Evolutionary conservation across 2,888 invertebrate genomes (phyloP), one percentile per base, ranked within the genome.

Genomic region (Acleris laterana): DNA sequence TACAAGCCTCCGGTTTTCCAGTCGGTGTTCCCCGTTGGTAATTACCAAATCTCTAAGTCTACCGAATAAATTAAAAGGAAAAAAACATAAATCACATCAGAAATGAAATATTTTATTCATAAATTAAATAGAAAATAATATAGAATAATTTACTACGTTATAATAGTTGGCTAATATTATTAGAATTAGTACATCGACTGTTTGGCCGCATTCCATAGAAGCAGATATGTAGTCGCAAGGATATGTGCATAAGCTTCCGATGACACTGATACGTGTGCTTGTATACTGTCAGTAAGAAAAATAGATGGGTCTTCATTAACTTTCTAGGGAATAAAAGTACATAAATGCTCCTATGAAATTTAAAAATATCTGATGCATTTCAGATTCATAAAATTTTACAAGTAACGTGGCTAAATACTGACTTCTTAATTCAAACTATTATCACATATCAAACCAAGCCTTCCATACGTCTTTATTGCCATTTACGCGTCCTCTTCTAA

Each of bases 271-370:
- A 22, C 51, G 52, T 22, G 13, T 60, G 58, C 22, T 13, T 61
- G 56, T 66, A 66, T 61, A 66, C 55, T 52, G 66, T 53, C 22
- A 28, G 22, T 66, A 66, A 51, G 66, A 66, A 66, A 66, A 66
- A 66, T 66, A 66, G 51, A 66, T 62, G 25, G 62, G 19, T 48
- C 62, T 56, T 19, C n/a, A 59, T 42, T 49, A 60, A 51, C 20
- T 32, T 44, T 59, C 49, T 50, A 42, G 50, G 48, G 49, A 66
- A 63, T 67, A 65, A 64, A 61, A 53, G 63, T 53, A 79, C 88
- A 90, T 83, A 87, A 80, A 82, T 88, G 89, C 89, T 89, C 80
- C 90, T 87, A 90, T 90, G 89, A 90, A 87, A 83, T 77, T 74
- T 71, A 67, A 74, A 79, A 78, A 82, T 80, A 85, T 86, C 84